These are phyloP conservation scores for Dioctria rufipes DNA, from an alignment of 2,888 invertebrate species.

Conservation along the genomic window DNA sequence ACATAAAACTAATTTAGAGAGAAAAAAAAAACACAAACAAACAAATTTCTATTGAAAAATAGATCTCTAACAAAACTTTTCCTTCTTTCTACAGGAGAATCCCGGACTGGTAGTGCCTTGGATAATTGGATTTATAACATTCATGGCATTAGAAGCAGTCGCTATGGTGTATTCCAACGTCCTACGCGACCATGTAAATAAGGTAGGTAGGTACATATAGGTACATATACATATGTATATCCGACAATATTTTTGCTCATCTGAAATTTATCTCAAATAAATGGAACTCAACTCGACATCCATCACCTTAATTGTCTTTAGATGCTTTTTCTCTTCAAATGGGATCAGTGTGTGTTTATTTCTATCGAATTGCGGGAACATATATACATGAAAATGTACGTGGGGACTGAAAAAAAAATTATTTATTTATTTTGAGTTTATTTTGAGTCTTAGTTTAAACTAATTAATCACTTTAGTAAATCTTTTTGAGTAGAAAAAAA, in stretches of 20 bases:
- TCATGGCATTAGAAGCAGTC: constrained; percentile 85
- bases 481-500: too few species aligned
- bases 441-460: too few species aligned
- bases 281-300: constrained; percentile 45
- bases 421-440: too few species aligned
- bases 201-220: constrained; percentile 73
- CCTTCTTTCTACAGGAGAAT: constrained; percentile 76
- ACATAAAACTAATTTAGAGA: too few species aligned
- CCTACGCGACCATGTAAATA: constrained; percentile 85
- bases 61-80: neutral
- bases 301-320: neutral
- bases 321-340: neutral
- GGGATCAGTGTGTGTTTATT: too few species aligned
- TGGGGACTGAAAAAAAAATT: too few species aligned
- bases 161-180: constrained; percentile 88
- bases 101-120: constrained; percentile 82
- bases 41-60: neutral
- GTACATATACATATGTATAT: constrained; percentile 17
- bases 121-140: constrained; percentile 85
- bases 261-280: neutral
- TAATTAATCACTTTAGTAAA: too few species aligned
- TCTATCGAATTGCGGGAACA: too few species aligned
- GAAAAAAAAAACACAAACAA: too few species aligned
- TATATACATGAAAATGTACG: too few species aligned
- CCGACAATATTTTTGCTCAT: too few species aligned